Conservation (phyloP, 2,888 invertebrate genomes). For the Rhamnusium bicolor region DNA sequence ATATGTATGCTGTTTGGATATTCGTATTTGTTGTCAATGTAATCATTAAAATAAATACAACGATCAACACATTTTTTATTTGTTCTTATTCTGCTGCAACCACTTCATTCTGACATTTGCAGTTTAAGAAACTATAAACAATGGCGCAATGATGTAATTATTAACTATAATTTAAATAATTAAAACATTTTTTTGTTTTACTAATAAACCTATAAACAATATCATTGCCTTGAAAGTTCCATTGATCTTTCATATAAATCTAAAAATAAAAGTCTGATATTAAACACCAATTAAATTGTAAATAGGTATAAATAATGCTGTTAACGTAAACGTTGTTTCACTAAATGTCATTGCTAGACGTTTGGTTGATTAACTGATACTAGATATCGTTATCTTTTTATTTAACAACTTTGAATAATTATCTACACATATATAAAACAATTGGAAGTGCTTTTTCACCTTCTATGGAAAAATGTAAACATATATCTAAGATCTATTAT, state of each 20-base stretch:
- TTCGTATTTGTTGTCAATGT: constrained; percentile 19
- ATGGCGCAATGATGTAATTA: neutral
- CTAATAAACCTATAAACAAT: neutral
- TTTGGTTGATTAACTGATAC: constrained; percentile 15
- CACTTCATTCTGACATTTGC: neutral
- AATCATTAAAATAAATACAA: neutral
- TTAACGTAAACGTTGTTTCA: constrained; percentile 6
- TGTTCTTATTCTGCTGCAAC: neutral
- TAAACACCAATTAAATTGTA: constrained; percentile 24
- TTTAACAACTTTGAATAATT: neutral
- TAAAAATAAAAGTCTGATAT: constrained; percentile 27
- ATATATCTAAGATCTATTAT: no score
- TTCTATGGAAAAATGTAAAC: neutral
- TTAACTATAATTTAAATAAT: neutral
- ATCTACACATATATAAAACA: neutral
- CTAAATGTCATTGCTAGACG: constrained; percentile 11
- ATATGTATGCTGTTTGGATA: constrained; percentile 18
- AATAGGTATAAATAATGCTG: constrained; percentile 20
- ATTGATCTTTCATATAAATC: constrained; percentile 21
- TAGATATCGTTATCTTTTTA: neutral
- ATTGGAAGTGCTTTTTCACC: neutral
- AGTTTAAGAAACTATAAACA: neutral
- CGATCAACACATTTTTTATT: neutral
- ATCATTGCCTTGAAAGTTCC: constrained; percentile 27
- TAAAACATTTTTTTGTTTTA: neutral